These are phyloP conservation scores for Lasioglossum figueresi DNA, from an alignment of 2,888 invertebrate genomes.

Conservation along the genomic window DNA sequence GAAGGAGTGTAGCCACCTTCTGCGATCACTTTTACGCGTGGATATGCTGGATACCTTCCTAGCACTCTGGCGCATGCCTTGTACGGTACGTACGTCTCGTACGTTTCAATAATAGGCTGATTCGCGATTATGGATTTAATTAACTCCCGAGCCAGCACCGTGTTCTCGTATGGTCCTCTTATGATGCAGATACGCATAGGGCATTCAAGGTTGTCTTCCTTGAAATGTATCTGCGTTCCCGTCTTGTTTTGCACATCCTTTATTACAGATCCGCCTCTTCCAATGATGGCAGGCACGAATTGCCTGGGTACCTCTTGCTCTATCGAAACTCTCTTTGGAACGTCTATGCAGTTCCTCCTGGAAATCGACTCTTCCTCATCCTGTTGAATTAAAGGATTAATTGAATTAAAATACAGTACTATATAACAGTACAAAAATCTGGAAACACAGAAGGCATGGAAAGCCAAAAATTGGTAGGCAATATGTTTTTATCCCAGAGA, in stretches of 20 bases:
- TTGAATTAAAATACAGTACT: neutral
- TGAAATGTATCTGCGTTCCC: constrained; percentile 86
- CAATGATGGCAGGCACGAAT: constrained; percentile 88
- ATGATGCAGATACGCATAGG: constrained; percentile 89
- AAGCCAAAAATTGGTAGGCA: no score
- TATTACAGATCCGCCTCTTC: constrained; percentile 91
- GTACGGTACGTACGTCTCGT: constrained; percentile 88
- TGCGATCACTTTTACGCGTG: constrained; percentile 90
- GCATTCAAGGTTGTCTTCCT: constrained; percentile 85
- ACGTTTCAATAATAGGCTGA: constrained; percentile 89
- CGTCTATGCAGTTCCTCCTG: constrained; percentile 58
- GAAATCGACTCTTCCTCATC: constrained; percentile 77
- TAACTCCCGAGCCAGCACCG: constrained; percentile 89
- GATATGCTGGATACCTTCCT: constrained; percentile 90
- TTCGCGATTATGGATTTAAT: constrained; percentile 89
- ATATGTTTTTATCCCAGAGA: no score
- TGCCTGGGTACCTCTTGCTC: constrained; percentile 88
- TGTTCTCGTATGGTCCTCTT: constrained; percentile 88
- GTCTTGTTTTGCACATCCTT: constrained; percentile 90
- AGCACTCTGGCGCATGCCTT: constrained; percentile 90
- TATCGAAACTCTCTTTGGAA: constrained; percentile 84
- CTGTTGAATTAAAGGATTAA: constrained; percentile 65
- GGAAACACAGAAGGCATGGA: no score
- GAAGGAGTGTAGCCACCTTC: constrained; percentile 75
- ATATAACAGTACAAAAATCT: no score